These are phyloP conservation scores for Electrophaes corylata DNA, from an alignment of 2,888 invertebrate genomes.

Conservation along the genomic window DNA sequence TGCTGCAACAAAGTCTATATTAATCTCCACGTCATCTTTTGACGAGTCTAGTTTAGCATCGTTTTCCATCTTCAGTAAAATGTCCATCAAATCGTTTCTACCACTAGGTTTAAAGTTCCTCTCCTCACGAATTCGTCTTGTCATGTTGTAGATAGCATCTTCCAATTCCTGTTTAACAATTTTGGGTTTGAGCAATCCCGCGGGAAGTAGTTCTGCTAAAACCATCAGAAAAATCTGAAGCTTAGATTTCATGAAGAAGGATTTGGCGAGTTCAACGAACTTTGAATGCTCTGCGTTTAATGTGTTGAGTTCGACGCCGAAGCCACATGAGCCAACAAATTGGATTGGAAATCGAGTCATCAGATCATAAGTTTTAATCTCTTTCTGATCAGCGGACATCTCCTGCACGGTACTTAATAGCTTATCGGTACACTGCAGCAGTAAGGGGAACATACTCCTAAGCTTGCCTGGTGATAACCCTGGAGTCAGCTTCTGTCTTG, in stretches of 20 bases:
- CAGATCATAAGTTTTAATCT: slow-evolving; percentile 46
- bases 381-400: slow-evolving; percentile 5
- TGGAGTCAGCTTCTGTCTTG: slow-evolving; percentile 43
- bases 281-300: slow-evolving; percentile 18
- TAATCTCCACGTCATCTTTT: neutral
- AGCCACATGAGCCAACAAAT: slow-evolving; percentile 52
- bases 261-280: slow-evolving; percentile 22
- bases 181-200: slow-evolving; percentile 23
- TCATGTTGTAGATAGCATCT: slow-evolving; percentile 26
- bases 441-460: slow-evolving; percentile 55
- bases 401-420: slow-evolving; percentile 25
- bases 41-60: slow-evolving; percentile 6
- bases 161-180: slow-evolving; percentile 27
- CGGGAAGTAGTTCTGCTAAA: slow-evolving; percentile 27
- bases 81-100: slow-evolving; percentile 50
- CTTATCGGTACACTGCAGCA: slow-evolving; percentile 40
- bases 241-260: slow-evolving; percentile 26
- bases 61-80: slow-evolving; percentile 44
- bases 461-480: slow-evolving; percentile 54
- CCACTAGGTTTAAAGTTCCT: slow-evolving; percentile 43
- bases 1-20: slow-evolving; percentile 39
- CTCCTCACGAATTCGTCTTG: slow-evolving; percentile 21
- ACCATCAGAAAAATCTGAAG: slow-evolving; percentile 20
- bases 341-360: slow-evolving; percentile 52
- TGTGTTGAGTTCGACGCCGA: slow-evolving; percentile 43